Conservation (phyloP, 92 coral and sea anemone species). For the Porites lobata region DNA sequence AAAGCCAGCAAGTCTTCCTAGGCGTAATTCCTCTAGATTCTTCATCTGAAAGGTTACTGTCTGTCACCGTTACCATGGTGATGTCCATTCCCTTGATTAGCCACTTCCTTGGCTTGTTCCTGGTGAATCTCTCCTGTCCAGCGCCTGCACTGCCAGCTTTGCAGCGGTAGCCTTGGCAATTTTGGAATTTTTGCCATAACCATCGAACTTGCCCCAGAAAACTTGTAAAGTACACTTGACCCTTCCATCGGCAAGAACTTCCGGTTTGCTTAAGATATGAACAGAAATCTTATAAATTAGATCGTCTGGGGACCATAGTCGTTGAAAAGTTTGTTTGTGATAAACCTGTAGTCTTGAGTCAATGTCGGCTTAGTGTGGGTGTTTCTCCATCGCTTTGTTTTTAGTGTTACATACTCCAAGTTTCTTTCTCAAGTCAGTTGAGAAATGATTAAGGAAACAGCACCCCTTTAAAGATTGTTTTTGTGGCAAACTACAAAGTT, state of each 20-base stretch:
- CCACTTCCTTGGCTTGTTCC: neutral
- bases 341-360: no score
- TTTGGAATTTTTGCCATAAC: constrained; percentile 68
- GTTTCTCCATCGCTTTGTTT: no score
- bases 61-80: neutral
- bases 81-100: neutral
- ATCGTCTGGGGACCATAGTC: no score
- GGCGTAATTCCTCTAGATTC: no score
- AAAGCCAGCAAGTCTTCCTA: no score
- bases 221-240: constrained; percentile 64
- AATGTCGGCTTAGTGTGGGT: no score
- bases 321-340: no score
- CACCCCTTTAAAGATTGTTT: no score
- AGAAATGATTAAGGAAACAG: no score
- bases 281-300: neutral
- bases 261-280: constrained; percentile 59
- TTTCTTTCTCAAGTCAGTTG: no score
- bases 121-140: neutral
- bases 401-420: no score
- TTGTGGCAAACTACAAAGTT: no score
- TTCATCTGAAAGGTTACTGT: neutral
- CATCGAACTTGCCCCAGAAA: constrained; percentile 77
- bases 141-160: constrained; percentile 65
- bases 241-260: constrained; percentile 60
- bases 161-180: constrained; percentile 82